These are phyloP conservation scores for Chaenodraco wilsoni DNA, from an alignment of 2,797 vertebrate species.

Conservation along the genomic window DNA sequence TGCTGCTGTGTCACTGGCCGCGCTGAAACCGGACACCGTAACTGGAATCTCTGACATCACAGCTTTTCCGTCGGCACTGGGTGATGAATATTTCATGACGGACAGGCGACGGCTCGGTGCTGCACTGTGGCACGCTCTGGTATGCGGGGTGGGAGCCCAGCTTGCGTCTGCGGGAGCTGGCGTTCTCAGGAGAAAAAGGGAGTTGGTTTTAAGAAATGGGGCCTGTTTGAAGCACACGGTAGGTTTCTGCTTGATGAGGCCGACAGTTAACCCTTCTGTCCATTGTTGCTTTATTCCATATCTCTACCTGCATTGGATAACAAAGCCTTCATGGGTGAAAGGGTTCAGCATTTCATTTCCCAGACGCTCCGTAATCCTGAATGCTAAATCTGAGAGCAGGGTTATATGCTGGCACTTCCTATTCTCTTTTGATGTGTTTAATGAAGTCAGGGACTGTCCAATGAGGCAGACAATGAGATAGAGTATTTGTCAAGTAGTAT, in stretches of 20 bases:
- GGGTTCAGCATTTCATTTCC: slow-evolving; percentile 36
- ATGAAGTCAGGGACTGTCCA: slow-evolving; percentile 25
- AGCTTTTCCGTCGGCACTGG: slow-evolving; percentile 68
- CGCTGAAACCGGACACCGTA: slow-evolving; percentile 65
- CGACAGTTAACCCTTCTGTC: slow-evolving; percentile 46
- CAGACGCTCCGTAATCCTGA: slow-evolving; percentile 2
- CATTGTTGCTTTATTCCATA: slow-evolving; percentile 33
- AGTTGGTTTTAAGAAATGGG: slow-evolving; percentile 39
- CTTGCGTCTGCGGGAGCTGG: slow-evolving; percentile 40
- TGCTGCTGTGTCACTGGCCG: slow-evolving; percentile 66
- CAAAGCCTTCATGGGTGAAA: slow-evolving; percentile 16
- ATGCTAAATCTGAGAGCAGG: slow-evolving; percentile 18
- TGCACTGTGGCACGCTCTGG: slow-evolving; percentile 66
- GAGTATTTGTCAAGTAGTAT: background rate
- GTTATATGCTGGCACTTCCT: slow-evolving; percentile 24
- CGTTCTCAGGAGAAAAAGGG: slow-evolving; percentile 36
- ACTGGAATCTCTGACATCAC: slow-evolving; percentile 81
- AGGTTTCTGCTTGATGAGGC: slow-evolving; percentile 38
- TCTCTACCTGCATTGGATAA: slow-evolving; percentile 39
- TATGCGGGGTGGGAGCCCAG: slow-evolving; percentile 37
- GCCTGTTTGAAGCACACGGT: slow-evolving; percentile 28
- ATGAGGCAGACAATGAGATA: slow-evolving; percentile 18
- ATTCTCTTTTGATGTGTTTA: slow-evolving; percentile 39
- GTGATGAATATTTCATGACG: slow-evolving; percentile 80
- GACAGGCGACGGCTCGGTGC: slow-evolving; percentile 63